Evolutionary conservation across 2,113 vertebrate genomes (phyloP).

Genomic region (Seriola dumerili): DNA sequence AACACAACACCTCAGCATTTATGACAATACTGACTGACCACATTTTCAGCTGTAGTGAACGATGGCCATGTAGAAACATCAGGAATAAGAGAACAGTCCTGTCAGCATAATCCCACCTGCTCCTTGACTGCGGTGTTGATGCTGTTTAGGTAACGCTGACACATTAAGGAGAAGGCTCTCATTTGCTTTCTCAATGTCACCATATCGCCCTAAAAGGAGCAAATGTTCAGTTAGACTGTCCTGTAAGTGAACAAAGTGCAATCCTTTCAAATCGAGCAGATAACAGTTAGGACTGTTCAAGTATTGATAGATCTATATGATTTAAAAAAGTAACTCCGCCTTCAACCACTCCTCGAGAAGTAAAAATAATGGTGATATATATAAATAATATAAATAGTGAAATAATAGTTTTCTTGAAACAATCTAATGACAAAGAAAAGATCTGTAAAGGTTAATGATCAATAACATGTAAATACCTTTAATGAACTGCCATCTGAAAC

Average conservation of each 20-base stretch:
- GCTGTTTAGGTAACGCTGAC: constrained; percentile 96
- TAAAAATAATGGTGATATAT: too few relatives aligned
- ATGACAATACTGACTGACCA: constrained; percentile 3
- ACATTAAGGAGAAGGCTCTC: constrained; percentile 97
- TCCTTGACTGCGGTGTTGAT: constrained; percentile 97
- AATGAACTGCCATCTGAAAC: constrained; percentile 92
- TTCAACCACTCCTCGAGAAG: too few relatives aligned
- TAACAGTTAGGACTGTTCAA: not conserved
- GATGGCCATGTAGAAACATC: not conserved
- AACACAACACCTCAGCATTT: constrained; percentile 46
- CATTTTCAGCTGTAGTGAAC: not conserved
- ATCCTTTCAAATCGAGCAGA: not conserved
- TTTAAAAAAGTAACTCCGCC: not conserved
- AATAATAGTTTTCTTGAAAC: not conserved
- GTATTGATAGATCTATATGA: not conserved
- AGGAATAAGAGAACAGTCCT: not conserved
- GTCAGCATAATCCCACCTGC: constrained; percentile 85
- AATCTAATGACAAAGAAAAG: not conserved
- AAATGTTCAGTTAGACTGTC: constrained; percentile 11
- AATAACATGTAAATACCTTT: constrained; percentile 85
- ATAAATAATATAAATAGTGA: too few relatives aligned
- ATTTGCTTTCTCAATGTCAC: constrained; percentile 94
- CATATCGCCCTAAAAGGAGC: constrained; percentile 89
- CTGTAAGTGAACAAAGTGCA: not conserved
- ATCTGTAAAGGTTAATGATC: not conserved